Percentiles rank a stretch among this genome's conserved stretches.
phyloP scores from a whole-genome alignment of 2,797 vertebrate genomes.

The Trichosurus vulpecula region DNA sequence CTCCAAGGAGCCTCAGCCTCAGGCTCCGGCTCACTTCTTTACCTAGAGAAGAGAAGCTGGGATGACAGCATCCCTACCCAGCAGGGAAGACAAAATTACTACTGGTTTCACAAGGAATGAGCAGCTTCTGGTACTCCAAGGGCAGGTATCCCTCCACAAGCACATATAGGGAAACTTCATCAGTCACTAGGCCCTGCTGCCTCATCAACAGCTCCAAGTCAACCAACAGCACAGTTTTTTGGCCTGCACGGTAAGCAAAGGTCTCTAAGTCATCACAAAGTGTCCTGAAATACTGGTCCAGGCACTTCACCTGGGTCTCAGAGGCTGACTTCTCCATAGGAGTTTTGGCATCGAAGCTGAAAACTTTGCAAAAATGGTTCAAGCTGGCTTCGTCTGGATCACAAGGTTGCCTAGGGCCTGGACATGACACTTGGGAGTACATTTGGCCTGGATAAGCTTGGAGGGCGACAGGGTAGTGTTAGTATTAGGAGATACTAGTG shows the following conservation, averaged over 20 bases:
- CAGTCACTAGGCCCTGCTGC: conserved; percentile 92
- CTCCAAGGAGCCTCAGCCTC: background rate
- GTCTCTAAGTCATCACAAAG: conserved; percentile 90
- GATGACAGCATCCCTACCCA: conserved; percentile 41
- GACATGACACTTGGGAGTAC: conserved; percentile 27
- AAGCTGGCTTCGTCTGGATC: conserved; percentile 64
- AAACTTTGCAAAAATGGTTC: conserved; percentile 78
- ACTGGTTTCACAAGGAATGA: conserved; percentile 92
- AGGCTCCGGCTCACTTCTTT: background rate
- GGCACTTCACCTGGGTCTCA: conserved; percentile 87
- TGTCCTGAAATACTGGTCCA: conserved; percentile 89
- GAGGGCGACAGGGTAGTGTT: conserved; percentile 43
- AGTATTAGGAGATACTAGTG: background rate
- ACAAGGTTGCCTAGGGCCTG: conserved; percentile 21
- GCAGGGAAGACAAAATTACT: conserved; percentile 89
- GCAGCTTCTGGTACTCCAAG: conserved; percentile 91
- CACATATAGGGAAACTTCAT: conserved; percentile 88
- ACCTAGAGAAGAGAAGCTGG: background rate
- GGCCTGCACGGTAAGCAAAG: conserved; percentile 89
- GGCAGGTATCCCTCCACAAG: conserved; percentile 94
- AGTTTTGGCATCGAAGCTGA: conserved; percentile 91
- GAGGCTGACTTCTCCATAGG: conserved; percentile 87
- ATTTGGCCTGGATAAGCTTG: background rate
- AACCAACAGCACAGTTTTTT: conserved; percentile 90
- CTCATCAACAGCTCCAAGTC: conserved; percentile 92